phyloP scores from a whole-genome alignment of 2,888 invertebrate genomes.

The Lithophane ornitopus region DNA sequence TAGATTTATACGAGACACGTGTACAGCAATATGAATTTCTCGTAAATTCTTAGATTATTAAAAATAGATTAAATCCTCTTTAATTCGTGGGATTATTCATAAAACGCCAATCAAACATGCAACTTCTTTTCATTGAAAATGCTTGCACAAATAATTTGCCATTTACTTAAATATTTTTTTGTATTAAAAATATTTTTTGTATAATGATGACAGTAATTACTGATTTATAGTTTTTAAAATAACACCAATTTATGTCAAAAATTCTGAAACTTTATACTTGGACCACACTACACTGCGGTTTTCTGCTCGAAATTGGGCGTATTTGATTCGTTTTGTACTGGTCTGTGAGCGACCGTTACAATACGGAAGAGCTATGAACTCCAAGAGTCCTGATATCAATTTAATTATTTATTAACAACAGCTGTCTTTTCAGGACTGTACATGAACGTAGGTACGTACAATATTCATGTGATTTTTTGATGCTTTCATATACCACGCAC shows the following conservation, averaged over 20 bases:
- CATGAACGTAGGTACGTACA: not conserved
- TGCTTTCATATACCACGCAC: constrained; percentile 11
- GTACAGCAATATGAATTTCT: too few relatives aligned
- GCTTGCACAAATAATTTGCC: not conserved
- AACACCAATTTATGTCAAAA: not conserved
- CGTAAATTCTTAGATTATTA: not conserved
- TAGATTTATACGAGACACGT: not conserved
- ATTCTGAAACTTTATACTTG: constrained; percentile 35
- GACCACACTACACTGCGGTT: constrained; percentile 63
- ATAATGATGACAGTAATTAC: not conserved
- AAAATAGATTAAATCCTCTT: not conserved
- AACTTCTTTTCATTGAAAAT: not conserved
- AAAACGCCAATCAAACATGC: too few relatives aligned
- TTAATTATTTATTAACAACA: not conserved
- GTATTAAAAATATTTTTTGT: too few relatives aligned
- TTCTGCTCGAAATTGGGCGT: constrained; percentile 67
- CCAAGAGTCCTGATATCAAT: not conserved
- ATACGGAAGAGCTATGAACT: constrained; percentile 19
- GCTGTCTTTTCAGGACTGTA: not conserved
- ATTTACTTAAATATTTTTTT: not conserved
- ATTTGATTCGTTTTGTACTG: constrained; percentile 69
- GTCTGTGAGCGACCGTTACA: constrained; percentile 25
- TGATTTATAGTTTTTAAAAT: not conserved
- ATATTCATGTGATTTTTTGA: constrained; percentile 11
- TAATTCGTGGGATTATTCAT: not conserved